Evolutionary conservation across 2,113 vertebrate genomes (phyloP), one percentile per base, ranked within the genome.

Genomic region (Phylloscopus trochiloides): DNA sequence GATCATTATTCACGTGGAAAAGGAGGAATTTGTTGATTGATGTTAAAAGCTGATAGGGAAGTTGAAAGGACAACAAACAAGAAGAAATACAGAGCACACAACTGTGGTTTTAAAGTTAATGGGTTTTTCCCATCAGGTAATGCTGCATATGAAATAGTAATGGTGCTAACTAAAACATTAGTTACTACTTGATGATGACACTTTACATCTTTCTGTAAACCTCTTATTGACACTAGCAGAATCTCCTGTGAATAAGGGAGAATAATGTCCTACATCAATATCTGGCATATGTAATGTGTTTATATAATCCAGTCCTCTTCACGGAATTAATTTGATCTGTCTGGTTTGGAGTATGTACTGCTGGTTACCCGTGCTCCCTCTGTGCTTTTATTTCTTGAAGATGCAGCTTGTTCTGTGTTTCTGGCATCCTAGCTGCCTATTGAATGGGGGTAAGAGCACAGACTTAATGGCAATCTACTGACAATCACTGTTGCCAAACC

Each of bases 91-190:
- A 77, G 83, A 63, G 68, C 61, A 84, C 42, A 71, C 20, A 55
- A 91, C 51, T 58, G 50, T 76, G 86, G 63, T 77, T 93, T 95
- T 93, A 88, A 80, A 91, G 59, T 63, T 86, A 88, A 93, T 83
- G 34, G 22, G 3, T 38, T 97, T 90, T 88, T 66, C 72, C 88
- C 63, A 84, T 92, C 75, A 83, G 68, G 91, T 91, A 91, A 91
- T 61, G 57, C 65, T 80, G 42, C 70, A 84, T 74, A 81, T 89
- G 65, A 96, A 95, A 89, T 95, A 91, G 90, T 84, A 92, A 96
- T 86, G 57, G 73, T 86, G 48, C 63, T 95, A 92, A 93, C 92
- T 92, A 96, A 94, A 95, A 88, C 76, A 83, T 93, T 83, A 96
- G 79, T 94, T 88, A 83, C 72, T 86, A 74, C 80, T 94, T 66